Percentiles rank a stretch among this genome's conserved stretches.
Conservation (phyloP, 2,888 invertebrate species). For the Lasioglossum malachurum region DNA sequence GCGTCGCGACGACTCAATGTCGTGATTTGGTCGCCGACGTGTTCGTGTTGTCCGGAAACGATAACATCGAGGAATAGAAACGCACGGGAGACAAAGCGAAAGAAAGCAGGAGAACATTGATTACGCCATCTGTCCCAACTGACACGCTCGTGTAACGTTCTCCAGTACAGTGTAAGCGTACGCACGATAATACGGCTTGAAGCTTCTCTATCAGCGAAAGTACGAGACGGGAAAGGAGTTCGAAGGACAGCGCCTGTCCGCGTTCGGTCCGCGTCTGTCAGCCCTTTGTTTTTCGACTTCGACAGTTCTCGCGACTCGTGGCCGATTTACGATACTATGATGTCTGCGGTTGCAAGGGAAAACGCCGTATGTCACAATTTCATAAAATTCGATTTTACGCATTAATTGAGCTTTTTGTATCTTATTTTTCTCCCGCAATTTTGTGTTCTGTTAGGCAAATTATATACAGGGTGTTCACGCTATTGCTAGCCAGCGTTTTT, state of each 20-base stretch:
- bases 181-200: background rate
- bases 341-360: too few relatives aligned
- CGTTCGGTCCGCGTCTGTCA: too few relatives aligned
- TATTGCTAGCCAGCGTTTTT: too few relatives aligned
- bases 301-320: background rate
- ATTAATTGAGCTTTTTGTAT: too few relatives aligned
- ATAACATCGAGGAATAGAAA: constrained; percentile 26
- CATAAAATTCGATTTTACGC: too few relatives aligned
- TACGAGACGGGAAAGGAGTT: constrained; percentile 16
- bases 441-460: too few relatives aligned
- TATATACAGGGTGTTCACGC: too few relatives aligned
- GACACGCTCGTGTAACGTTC: constrained; percentile 73
- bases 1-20: background rate
- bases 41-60: constrained; percentile 27
- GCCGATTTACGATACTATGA: background rate
- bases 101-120: constrained; percentile 63
- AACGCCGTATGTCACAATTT: too few relatives aligned
- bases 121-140: constrained; percentile 77
- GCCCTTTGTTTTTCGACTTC: too few relatives aligned
- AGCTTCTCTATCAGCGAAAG: background rate
- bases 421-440: too few relatives aligned
- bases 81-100: constrained; percentile 43
- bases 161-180: constrained; percentile 9
- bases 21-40: constrained; percentile 21
- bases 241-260: background rate